A percentile compares a stretch with the other conserved stretches of the same genome.
Evolutionary conservation across 1,140 invertebrate genomes (phyloP).

Genomic region (Pseudomyrmex pallidus): DNA sequence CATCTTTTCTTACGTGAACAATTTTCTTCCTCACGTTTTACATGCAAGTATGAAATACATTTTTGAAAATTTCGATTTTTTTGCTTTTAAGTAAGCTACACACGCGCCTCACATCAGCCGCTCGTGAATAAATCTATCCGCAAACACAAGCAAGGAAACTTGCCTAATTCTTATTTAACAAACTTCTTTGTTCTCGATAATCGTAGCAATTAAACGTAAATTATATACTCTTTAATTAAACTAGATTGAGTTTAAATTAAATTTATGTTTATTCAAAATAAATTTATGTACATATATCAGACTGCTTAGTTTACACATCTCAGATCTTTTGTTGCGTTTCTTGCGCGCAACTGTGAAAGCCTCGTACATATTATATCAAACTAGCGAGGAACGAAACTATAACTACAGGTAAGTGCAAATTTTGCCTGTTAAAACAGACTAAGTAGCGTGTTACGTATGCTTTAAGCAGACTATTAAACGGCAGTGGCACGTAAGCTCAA

Average conservation of each 20-base stretch:
- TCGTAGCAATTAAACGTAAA: no score
- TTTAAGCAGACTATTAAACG: constrained; percentile 10
- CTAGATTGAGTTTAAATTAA: no score
- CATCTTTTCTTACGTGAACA: neutral
- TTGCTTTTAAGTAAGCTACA: constrained; percentile 1
- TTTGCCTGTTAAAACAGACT: neutral
- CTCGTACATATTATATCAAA: constrained; percentile 2
- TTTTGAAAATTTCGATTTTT: constrained; percentile 7
- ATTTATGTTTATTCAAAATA: no score
- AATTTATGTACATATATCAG: no score
- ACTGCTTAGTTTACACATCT: no score
- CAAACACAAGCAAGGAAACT: constrained; percentile 32
- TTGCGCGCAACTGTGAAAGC: neutral
- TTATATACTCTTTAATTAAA: no score
- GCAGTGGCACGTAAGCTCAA: constrained; percentile 39
- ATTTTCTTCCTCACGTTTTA: neutral
- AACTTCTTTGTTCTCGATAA: constrained; percentile 8
- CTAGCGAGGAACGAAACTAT: neutral
- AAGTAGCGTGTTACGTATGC: neutral
- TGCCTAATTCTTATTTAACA: neutral
- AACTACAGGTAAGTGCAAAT: constrained; percentile 24
- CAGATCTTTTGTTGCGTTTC: neutral
- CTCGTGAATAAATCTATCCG: constrained; percentile 14
- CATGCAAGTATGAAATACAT: neutral
- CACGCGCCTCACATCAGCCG: neutral